Conservation (phyloP, 2,113 vertebrate species). For the Paracanthobrama guichenoti region DNA sequence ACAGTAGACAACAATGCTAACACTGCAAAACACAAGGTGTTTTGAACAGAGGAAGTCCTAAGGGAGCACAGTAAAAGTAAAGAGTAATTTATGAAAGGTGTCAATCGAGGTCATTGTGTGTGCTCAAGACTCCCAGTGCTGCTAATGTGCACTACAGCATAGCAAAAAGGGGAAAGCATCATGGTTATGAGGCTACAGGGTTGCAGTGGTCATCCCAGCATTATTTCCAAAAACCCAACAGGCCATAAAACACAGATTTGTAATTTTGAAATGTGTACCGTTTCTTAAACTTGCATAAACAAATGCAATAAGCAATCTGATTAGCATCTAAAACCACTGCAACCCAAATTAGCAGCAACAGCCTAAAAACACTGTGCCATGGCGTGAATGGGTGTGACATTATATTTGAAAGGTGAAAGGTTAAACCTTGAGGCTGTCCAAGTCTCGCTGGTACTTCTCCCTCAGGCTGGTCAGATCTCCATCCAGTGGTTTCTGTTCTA, state of each 20-base stretch:
- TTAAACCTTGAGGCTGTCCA: constrained; percentile 95
- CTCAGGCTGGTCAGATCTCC: constrained; percentile 81
- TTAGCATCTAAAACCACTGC: constrained; percentile 31
- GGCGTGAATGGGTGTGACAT: not conserved
- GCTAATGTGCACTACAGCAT: not conserved
- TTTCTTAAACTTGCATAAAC: not conserved
- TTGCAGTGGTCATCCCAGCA: constrained; percentile 23
- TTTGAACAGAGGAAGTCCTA: not conserved
- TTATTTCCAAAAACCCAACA: not conserved
- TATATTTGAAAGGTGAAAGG: constrained; percentile 43
- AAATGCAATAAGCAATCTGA: not conserved
- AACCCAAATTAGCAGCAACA: constrained; percentile 16
- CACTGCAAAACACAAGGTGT: not conserved
- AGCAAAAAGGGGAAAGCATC: not conserved
- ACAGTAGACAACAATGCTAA: not conserved
- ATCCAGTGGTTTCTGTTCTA: constrained; percentile 87
- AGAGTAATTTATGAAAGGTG: not conserved
- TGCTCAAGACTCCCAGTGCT: not conserved
- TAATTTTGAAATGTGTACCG: not conserved
- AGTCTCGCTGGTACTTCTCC: constrained; percentile 96
- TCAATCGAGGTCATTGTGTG: not conserved
- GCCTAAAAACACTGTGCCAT: constrained; percentile 3
- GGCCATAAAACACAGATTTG: no score
- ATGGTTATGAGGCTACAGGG: constrained; percentile 24
- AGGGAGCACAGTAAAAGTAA: not conserved